Evolutionary conservation across 2,888 invertebrate species (phyloP).

Genomic region (Dicroscelio sp.): DNA sequence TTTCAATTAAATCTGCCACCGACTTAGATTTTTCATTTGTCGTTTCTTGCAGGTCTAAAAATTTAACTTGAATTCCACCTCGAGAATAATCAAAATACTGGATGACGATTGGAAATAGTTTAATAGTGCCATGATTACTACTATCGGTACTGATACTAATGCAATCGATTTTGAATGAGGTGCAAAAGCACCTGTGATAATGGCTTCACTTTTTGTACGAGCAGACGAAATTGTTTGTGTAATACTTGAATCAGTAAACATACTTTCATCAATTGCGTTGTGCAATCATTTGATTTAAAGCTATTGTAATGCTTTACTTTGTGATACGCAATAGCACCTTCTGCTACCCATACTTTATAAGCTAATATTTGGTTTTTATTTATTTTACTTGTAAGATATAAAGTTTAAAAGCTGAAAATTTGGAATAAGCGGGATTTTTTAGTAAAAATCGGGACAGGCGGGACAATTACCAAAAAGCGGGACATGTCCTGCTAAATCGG

Average conservation of each 20-base stretch:
- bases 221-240: conserved; percentile 81
- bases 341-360: conserved; percentile 79
- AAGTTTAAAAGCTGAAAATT: too few species aligned
- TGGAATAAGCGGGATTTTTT: too few species aligned
- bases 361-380: too few species aligned
- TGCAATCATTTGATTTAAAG: conserved; percentile 86
- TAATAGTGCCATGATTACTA: conserved; percentile 41
- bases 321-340: conserved; percentile 85
- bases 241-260: conserved; percentile 82
- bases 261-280: conserved; percentile 75
- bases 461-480: too few species aligned
- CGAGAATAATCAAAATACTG: conserved; percentile 84
- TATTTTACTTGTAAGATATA: too few species aligned
- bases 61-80: conserved; percentile 83
- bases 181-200: conserved; percentile 18
- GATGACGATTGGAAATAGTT: conserved; percentile 82
- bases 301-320: conserved; percentile 85
- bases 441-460: too few species aligned
- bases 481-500: too few species aligned
- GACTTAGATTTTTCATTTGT: conserved; percentile 85
- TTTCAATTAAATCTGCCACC: conserved; percentile 82
- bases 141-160: conserved; percentile 35
- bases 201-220: conserved; percentile 55
- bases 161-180: conserved; percentile 4
- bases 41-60: conserved; percentile 78